Conservation (phyloP, 2,888 invertebrate species). For the Xylota sylvarum region DNA sequence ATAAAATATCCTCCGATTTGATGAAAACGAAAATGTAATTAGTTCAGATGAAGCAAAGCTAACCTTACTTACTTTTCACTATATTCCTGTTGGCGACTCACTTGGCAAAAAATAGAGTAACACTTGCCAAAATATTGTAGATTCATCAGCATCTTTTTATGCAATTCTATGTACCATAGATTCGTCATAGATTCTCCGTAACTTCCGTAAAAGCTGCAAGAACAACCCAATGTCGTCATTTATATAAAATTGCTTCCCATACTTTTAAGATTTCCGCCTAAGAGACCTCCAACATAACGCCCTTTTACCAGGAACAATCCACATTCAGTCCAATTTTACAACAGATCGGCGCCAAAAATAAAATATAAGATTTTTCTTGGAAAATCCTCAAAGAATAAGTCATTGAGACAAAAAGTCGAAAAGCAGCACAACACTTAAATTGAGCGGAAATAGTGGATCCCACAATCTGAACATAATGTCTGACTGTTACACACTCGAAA, state of each 20-base stretch:
- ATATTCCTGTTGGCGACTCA: no score
- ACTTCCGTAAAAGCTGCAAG: no score
- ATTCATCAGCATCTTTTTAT: no score
- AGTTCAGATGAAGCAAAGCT: no score
- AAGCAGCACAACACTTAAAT: neutral
- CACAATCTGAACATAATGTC: slow-evolving; percentile 18
- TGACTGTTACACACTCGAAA: slow-evolving; percentile 8
- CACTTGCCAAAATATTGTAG: no score
- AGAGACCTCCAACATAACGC: slow-evolving; percentile 9
- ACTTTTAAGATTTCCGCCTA: neutral
- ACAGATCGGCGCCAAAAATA: slow-evolving; percentile 17
- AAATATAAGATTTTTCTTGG: slow-evolving; percentile 10
- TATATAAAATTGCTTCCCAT: neutral
- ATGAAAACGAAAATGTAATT: no score
- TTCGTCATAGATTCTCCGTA: neutral
- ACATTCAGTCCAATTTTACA: slow-evolving; percentile 15
- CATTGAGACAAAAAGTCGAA: neutral
- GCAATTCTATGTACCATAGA: neutral
- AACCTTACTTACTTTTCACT: no score
- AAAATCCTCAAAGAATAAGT: slow-evolving; percentile 25
- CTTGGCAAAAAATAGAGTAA: no score
- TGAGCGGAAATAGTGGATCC: slow-evolving; percentile 42
- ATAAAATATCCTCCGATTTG: no score
- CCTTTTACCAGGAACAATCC: slow-evolving; percentile 41
- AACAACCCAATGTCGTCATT: no score